Evolutionary conservation across 2,113 vertebrate genomes (phyloP), one percentile per base, ranked within the genome.

Genomic region (Montifringilla adamsi): DNA sequence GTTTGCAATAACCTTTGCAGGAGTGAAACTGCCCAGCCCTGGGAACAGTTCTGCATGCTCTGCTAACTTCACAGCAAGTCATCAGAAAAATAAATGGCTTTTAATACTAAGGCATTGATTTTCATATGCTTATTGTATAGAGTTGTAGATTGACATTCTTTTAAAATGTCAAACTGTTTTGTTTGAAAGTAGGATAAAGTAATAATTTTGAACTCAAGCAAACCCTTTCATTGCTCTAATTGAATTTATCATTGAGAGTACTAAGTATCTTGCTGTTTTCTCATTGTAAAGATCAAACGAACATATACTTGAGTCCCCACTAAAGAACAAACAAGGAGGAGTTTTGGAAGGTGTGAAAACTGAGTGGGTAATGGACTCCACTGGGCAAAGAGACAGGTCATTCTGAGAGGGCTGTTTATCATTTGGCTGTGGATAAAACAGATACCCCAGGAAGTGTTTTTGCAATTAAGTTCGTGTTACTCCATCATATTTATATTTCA

Each of bases 391-490:
- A 73, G 60, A 93, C 35, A 90, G 41, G 22, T 91, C 84, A 93
- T 93, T 56, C 67, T 68, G 67, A 91, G 85, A 76, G 39, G 41
- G 43, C 20, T 96, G 93, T 97, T 96, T 96, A 81, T 91, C 56
- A 24, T 88, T 93, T 97, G 95, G 94, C 93, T 87, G 33, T 79
- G 67, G 96, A 97, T 97, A 87, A 97, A 97, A 95, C 44, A 85
- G 43, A 77, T 95, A 55, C 87, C 92, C 85, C 90, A 90, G 93
- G 92, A 96, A 95, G 49, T 91, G 80, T 89, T 92, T 97, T 95
- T 93, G 68, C 63, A 95, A 73, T 80, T 53, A 87, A 94, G 83
- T 91, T 95, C 89, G 69, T 87, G 52, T 70, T 87, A 92, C 64
- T 96, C 63, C 49, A 78, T 69, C 26, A 20, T 96, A 93, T 94